A percentile compares a stretch with the other conserved stretches of the same genome.
Evolutionary conservation across 2,888 invertebrate species (phyloP).

Genomic region (Netelia melanura): DNA sequence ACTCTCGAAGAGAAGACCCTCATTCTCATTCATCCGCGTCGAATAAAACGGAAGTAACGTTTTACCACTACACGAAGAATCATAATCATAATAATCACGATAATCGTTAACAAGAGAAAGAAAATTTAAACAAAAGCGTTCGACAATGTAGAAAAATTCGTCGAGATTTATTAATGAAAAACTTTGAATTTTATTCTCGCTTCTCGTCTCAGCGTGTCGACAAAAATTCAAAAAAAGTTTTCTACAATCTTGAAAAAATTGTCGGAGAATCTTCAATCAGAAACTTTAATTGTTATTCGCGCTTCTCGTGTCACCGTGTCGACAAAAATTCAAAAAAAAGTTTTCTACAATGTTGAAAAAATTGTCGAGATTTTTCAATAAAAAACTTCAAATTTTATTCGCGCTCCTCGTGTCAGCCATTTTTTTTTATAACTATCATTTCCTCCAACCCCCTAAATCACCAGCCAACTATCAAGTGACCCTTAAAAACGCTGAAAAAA

Average conservation of each 20-base stretch:
- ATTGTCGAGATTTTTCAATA: neutral
- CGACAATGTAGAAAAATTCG: neutral
- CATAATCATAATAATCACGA: constrained; percentile 40
- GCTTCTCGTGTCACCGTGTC: too few species aligned
- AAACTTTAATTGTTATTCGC: too few species aligned
- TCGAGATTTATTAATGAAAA: neutral
- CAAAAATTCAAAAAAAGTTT: too few species aligned
- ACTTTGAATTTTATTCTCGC: constrained; percentile 1
- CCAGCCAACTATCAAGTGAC: neutral
- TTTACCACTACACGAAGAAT: constrained; percentile 53
- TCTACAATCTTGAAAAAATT: too few species aligned
- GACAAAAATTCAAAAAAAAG: neutral
- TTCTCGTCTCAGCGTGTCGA: neutral
- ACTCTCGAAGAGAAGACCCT: constrained; percentile 38
- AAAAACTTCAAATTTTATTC: constrained; percentile 4
- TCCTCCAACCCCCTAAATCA: neutral
- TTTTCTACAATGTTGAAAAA: neutral
- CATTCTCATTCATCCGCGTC: constrained; percentile 61
- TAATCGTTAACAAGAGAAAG: constrained; percentile 31
- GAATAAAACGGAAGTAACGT: constrained; percentile 60
- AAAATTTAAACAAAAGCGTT: neutral
- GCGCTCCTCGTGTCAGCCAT: neutral
- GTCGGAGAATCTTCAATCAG: too few species aligned
- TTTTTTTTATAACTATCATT: neutral
- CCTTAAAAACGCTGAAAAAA: neutral